Evolutionary conservation across 1,140 invertebrate species (phyloP).

Genomic region (Solenopsis fugax): DNA sequence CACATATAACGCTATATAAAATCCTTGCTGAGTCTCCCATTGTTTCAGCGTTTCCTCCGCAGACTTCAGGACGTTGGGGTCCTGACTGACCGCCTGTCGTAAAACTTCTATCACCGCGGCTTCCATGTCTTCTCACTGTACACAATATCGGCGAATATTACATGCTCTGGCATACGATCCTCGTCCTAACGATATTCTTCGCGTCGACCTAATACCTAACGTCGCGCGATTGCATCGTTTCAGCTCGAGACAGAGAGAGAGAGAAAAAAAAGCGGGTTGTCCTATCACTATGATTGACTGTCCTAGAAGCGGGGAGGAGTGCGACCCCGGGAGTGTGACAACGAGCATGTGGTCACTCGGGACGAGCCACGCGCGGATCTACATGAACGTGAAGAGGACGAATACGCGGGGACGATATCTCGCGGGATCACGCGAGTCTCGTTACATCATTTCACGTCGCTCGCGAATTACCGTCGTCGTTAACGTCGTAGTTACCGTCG

Average conservation of each 20-base stretch:
- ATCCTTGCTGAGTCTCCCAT: constrained; percentile 96
- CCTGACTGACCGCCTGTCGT: constrained; percentile 94
- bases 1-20: constrained; percentile 94
- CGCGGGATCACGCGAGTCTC: not conserved
- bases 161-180: not conserved
- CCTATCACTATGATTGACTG: no score
- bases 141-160: constrained; percentile 8
- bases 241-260: not conserved
- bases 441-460: constrained; percentile 52
- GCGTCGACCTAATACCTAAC: not conserved
- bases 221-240: not conserved
- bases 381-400: not conserved
- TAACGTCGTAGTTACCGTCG: not conserved
- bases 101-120: constrained; percentile 91
- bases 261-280: not conserved
- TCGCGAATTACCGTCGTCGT: constrained; percentile 5
- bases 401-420: not conserved
- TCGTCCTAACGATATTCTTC: not conserved
- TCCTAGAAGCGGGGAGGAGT: not conserved
- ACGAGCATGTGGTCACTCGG: constrained; percentile 17
- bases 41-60: constrained; percentile 94
- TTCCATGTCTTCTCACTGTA: constrained; percentile 82
- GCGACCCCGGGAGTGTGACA: not conserved
- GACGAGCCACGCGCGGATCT: not conserved
- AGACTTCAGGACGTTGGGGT: constrained; percentile 93